A percentile compares a stretch with the other conserved stretches of the same genome.
Evolutionary conservation across 2,113 vertebrate genomes (phyloP).

Genomic region (Corydoras maculifer): DNA sequence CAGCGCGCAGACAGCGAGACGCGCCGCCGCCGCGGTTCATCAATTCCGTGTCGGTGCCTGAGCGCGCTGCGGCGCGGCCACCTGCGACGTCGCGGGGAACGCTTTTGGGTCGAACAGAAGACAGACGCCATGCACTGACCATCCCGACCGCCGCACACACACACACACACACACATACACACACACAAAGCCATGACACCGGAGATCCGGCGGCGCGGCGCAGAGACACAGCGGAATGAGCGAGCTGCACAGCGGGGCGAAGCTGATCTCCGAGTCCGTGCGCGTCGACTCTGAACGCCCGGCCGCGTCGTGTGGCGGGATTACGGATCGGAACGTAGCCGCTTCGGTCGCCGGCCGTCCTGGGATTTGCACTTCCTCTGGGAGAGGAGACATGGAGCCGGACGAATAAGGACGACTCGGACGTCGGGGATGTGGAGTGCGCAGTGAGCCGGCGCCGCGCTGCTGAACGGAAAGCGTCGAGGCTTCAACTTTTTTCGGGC

Average conservation of each 20-base stretch:
- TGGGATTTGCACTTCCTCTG: background rate
- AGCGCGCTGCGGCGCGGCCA: background rate
- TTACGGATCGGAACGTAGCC: background rate
- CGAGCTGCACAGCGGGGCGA: constrained; percentile 1
- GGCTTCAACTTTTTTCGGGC: background rate
- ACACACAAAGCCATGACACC: constrained; percentile 37
- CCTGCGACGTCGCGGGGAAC: too few species aligned
- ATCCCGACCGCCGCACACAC: too few species aligned
- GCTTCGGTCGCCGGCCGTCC: background rate
- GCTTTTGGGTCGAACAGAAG: too few species aligned
- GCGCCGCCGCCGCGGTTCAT: constrained; percentile 35
- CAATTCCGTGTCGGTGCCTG: constrained; percentile 39
- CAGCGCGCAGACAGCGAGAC: background rate
- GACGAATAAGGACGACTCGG: too few species aligned
- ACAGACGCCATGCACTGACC: too few species aligned
- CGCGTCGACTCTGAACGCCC: constrained; percentile 48
- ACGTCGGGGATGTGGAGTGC: too few species aligned
- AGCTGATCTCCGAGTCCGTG: constrained; percentile 36
- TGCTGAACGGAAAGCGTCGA: background rate
- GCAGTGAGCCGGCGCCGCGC: background rate
- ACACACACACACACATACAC: too few species aligned
- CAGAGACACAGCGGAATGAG: constrained; percentile 11
- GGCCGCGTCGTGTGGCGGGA: background rate
- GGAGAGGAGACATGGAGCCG: too few species aligned
- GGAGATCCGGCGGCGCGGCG: constrained; percentile 26